phyloP scores from a whole-genome alignment of 2,113 vertebrate genomes.

The Urocynchramus pylzowi region DNA sequence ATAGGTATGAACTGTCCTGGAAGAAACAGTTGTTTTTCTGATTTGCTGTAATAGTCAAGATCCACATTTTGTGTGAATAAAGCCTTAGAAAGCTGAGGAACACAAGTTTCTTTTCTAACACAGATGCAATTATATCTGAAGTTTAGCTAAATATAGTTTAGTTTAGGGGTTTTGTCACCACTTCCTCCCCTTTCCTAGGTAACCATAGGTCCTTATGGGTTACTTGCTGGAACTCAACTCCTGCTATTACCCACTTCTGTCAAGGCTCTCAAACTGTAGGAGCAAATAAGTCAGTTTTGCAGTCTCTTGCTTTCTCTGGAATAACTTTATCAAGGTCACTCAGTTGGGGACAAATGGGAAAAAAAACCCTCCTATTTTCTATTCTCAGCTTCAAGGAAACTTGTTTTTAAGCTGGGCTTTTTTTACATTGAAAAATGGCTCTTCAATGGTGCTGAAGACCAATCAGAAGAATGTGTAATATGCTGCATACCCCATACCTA shows the following conservation, averaged over 20 bases:
- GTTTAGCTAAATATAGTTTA: background rate
- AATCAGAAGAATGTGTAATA: background rate
- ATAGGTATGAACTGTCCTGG: background rate
- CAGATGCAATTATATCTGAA: background rate
- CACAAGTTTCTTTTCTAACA: background rate
- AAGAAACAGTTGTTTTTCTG: background rate
- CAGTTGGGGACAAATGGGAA: background rate
- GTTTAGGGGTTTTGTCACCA: background rate
- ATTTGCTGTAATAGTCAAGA: background rate
- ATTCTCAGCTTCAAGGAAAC: background rate
- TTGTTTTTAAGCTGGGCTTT: background rate
- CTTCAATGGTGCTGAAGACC: background rate
- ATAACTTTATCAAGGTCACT: background rate
- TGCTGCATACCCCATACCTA: background rate
- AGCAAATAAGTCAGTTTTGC: background rate
- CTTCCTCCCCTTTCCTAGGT: background rate
- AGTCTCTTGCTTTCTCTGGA: background rate
- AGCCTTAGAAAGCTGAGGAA: background rate
- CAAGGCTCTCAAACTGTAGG: background rate
- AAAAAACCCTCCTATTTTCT: background rate
- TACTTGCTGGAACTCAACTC: background rate
- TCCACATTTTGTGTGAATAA: background rate
- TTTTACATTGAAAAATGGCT: background rate
- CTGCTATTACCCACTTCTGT: background rate
- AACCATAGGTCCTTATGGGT: background rate